These are phyloP conservation scores for Labeo rohita DNA, from an alignment of 2,113 vertebrate species.

Conservation along the genomic window DNA sequence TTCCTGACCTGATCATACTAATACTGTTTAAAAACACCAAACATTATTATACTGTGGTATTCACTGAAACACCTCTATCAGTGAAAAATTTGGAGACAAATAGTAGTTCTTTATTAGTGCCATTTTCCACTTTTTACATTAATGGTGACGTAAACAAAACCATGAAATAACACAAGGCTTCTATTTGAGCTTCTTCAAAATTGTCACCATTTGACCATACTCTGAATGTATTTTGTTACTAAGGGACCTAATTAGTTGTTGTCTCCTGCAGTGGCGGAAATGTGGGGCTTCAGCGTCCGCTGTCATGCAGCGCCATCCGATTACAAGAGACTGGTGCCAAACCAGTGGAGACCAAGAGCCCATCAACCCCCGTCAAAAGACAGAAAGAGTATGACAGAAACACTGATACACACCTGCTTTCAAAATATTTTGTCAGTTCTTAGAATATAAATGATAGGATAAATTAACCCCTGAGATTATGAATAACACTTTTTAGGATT, in stretches of 20 bases:
- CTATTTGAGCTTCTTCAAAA: not conserved
- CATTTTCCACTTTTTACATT: not conserved
- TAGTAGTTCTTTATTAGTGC: not conserved
- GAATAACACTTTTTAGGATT: not conserved
- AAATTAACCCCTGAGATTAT: not conserved
- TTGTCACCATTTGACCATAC: not conserved
- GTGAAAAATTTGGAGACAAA: not conserved
- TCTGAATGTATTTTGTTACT: not conserved
- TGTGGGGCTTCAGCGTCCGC: slow-evolving; percentile 50
- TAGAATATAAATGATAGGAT: not conserved
- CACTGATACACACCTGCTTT: slow-evolving; percentile 51
- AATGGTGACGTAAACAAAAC: not conserved
- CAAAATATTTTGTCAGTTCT: not conserved
- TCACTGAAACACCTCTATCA: not conserved
- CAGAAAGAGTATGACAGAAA: slow-evolving; percentile 57
- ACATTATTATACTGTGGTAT: not conserved
- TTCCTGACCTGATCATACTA: too few species aligned
- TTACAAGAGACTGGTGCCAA: slow-evolving; percentile 55
- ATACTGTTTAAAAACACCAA: not conserved
- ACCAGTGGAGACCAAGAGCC: slow-evolving; percentile 17
- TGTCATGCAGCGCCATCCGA: slow-evolving; percentile 60
- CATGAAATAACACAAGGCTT: not conserved
- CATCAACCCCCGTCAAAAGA: not conserved
- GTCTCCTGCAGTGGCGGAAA: slow-evolving; percentile 54
- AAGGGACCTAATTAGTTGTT: not conserved